Percentiles rank a stretch among this genome's conserved stretches.
Evolutionary conservation across 2,888 invertebrate genomes (phyloP).

Genomic region (Mamestra brassicae): DNA sequence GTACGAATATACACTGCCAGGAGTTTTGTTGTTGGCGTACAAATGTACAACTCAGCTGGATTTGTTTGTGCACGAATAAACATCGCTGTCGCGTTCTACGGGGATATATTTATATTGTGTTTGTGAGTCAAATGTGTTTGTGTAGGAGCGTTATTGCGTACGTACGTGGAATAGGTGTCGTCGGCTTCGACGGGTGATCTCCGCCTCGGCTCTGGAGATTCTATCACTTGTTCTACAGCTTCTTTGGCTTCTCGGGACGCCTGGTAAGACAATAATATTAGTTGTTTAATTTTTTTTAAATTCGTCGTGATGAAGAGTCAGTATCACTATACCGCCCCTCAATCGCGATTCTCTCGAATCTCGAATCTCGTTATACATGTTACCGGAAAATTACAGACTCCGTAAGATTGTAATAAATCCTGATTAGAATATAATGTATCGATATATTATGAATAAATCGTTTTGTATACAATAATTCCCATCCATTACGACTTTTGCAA

Average conservation of each 20-base stretch:
- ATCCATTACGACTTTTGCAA: too few species aligned
- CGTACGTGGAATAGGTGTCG: slow-evolving; percentile 77
- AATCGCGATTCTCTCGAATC: too few species aligned
- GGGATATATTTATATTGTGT: slow-evolving; percentile 9
- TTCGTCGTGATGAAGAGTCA: not conserved
- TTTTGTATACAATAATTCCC: too few species aligned
- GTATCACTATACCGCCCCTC: not conserved
- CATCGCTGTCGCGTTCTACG: not conserved
- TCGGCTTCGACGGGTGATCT: slow-evolving; percentile 81
- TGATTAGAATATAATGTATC: too few species aligned
- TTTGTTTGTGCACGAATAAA: too few species aligned
- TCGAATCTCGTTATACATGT: too few species aligned
- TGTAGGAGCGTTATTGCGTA: slow-evolving; percentile 31
- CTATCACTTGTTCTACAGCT: slow-evolving; percentile 73
- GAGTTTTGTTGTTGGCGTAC: not conserved
- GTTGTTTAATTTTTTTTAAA: not conserved
- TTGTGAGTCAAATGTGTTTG: not conserved
- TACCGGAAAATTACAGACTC: too few species aligned
- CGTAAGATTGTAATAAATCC: too few species aligned
- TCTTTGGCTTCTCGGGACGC: slow-evolving; percentile 83
- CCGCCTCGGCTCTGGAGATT: slow-evolving; percentile 76
- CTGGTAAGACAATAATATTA: slow-evolving; percentile 60
- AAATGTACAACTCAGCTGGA: not conserved
- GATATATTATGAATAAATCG: too few species aligned
- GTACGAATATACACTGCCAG: not conserved